Conservation (phyloP, 2,113 vertebrate genomes). For the Lipophrys pholis region DNA sequence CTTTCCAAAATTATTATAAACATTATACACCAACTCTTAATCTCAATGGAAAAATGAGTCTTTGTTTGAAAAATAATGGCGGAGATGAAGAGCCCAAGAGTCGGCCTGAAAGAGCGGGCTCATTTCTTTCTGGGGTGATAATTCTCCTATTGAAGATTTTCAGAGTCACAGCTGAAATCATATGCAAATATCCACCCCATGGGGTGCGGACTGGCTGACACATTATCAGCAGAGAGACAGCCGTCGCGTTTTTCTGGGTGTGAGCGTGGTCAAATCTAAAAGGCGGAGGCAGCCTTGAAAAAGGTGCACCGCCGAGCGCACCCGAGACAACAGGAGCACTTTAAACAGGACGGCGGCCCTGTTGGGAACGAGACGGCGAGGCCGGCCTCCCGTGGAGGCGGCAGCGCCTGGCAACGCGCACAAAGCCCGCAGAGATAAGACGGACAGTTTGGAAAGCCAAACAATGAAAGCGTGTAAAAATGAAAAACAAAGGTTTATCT, state of each 20-base stretch:
- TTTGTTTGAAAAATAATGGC: conserved; percentile 58
- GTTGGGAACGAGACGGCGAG: conserved; percentile 53
- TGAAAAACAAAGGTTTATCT: conserved; percentile 43
- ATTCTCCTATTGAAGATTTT: conserved; percentile 80
- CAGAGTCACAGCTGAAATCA: conserved; percentile 70
- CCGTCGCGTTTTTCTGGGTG: conserved; percentile 57
- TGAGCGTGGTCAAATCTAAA: conserved; percentile 78
- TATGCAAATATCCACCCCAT: conserved; percentile 83
- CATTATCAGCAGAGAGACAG: conserved; percentile 83
- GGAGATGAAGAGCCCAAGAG: conserved; percentile 48
- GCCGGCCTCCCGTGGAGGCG: conserved; percentile 63
- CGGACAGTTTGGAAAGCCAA: conserved; percentile 50
- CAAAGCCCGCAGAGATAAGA: conserved; percentile 57
- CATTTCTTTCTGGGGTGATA: conserved; percentile 70
- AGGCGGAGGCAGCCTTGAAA: conserved; percentile 74
- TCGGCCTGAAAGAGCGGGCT: conserved; percentile 52
- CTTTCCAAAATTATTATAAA: conserved; percentile 39
- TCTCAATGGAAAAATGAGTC: conserved; percentile 48
- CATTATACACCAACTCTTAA: conserved; percentile 36
- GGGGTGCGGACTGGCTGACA: conserved; percentile 66
- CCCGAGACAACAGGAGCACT: conserved; percentile 62
- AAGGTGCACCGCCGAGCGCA: conserved; percentile 60
- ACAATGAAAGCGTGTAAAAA: conserved; percentile 49
- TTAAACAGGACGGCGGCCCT: conserved; percentile 62
- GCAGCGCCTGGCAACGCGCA: conserved; percentile 61